These are phyloP conservation scores for Anolis carolinensis DNA, from an alignment of 2,113 vertebrate genomes.

Conservation along the genomic window DNA sequence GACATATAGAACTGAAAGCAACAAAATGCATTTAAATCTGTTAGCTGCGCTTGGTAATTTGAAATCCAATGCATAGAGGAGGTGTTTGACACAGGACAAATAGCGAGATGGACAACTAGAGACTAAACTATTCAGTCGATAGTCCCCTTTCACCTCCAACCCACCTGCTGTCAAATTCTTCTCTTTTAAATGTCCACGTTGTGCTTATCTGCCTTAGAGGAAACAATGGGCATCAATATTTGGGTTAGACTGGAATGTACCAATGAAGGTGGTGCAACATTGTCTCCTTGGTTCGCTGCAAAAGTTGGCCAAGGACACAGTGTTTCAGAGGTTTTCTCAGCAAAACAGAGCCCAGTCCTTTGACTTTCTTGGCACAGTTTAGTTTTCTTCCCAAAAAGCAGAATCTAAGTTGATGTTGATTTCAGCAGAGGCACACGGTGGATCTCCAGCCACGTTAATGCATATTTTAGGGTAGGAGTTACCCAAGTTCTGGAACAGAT, in stretches of 20 bases:
- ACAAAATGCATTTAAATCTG: too few relatives aligned
- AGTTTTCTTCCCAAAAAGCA: not conserved
- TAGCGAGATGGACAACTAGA: too few relatives aligned
- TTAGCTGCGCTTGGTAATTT: too few relatives aligned
- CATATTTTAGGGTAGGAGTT: too few relatives aligned
- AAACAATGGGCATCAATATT: not conserved
- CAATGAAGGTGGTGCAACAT: not conserved
- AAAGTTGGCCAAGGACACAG: not conserved
- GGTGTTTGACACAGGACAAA: not conserved
- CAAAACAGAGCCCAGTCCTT: not conserved
- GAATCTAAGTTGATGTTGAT: too few relatives aligned
- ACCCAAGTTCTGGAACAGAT: too few relatives aligned
- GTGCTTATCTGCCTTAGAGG: not conserved
- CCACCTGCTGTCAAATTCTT: not conserved
- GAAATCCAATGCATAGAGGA: not conserved
- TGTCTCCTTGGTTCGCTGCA: constrained; percentile 1
- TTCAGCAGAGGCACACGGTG: too few relatives aligned
- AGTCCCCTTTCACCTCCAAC: too few relatives aligned
- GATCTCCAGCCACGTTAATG: too few relatives aligned
- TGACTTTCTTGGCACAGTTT: not conserved
- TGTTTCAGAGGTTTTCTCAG: not conserved
- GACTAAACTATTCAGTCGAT: too few relatives aligned
- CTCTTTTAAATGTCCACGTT: not conserved
- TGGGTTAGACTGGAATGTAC: constrained; percentile 1
- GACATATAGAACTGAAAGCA: too few relatives aligned